Percentiles rank a stretch among this genome's conserved stretches.
Conservation (phyloP, 2,797 vertebrate species). For the Phylloscopus collybita region DNA sequence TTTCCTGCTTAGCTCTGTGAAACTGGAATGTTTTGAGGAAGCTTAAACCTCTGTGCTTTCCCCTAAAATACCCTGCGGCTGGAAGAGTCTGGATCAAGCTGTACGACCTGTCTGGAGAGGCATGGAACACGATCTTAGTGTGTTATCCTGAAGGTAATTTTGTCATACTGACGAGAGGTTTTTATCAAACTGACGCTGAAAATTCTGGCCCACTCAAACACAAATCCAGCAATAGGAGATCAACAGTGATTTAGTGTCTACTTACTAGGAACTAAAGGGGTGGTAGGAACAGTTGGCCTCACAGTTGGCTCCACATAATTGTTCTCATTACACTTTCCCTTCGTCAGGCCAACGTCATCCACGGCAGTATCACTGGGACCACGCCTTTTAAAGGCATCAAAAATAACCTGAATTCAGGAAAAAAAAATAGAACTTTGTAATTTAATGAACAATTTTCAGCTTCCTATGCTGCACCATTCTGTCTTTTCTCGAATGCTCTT, state of each 20-base stretch:
- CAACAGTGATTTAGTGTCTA: background rate
- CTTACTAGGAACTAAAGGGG: constrained; percentile 81
- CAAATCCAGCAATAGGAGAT: background rate
- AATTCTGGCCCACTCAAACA: background rate
- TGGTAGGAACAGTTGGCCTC: constrained; percentile 74
- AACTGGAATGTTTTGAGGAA: background rate
- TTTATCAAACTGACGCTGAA: background rate
- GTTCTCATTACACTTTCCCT: constrained; percentile 79
- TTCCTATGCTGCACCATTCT: accelerated
- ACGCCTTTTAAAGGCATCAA: constrained; percentile 82
- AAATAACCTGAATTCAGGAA: constrained; percentile 78
- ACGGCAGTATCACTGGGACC: constrained; percentile 84
- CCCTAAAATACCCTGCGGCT: background rate
- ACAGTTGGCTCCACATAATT: constrained; percentile 84
- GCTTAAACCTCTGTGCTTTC: background rate
- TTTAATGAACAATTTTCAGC: background rate
- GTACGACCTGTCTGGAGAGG: background rate
- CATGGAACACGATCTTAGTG: background rate
- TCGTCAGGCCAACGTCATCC: constrained; percentile 86
- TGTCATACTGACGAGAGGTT: background rate
- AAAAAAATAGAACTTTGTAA: background rate
- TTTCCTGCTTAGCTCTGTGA: background rate
- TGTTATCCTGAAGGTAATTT: background rate
- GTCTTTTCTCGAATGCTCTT: background rate
- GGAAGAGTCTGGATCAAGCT: background rate